These are phyloP conservation scores for Dipodomys merriami DNA, from an alignment of 2,113 vertebrate species.

Conservation along the genomic window DNA sequence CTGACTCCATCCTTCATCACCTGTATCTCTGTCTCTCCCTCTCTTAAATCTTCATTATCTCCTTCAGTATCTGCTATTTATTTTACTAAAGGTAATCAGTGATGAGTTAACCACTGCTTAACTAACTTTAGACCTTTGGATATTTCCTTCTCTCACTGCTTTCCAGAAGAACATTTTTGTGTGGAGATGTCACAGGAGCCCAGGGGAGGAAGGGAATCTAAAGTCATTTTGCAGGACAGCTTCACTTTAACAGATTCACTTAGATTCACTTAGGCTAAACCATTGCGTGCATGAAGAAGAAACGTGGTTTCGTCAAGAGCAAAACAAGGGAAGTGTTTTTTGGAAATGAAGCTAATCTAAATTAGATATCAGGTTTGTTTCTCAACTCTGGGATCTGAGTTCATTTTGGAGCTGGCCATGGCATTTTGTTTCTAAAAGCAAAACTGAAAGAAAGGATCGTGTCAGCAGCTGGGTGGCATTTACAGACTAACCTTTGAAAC, in stretches of 20 bases:
- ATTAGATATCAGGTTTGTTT: not conserved
- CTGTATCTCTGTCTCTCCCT: not conserved
- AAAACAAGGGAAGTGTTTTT: not conserved
- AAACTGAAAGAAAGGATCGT: not conserved
- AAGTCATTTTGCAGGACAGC: not conserved
- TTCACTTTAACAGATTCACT: no score
- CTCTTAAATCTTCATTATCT: not conserved
- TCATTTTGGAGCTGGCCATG: not conserved
- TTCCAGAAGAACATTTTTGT: no score
- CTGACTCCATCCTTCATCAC: not conserved
- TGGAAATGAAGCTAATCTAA: not conserved
- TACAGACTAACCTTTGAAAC: not conserved
- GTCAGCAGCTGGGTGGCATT: not conserved
- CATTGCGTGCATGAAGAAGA: not conserved
- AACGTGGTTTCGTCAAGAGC: not conserved
- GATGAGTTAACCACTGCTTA: not conserved
- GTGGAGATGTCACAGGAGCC: not conserved
- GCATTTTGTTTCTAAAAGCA: not conserved
- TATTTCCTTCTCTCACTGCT: no score
- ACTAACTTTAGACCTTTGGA: not conserved
- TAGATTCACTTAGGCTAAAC: no score
- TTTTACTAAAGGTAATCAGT: not conserved
- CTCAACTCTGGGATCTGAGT: not conserved
- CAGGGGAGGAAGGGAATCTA: not conserved
- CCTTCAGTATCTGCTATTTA: slow-evolving; percentile 26